Base-by-base conservation (phyloP, 2,113 vertebrate species). In the Neolamprologus modestus region DNA sequence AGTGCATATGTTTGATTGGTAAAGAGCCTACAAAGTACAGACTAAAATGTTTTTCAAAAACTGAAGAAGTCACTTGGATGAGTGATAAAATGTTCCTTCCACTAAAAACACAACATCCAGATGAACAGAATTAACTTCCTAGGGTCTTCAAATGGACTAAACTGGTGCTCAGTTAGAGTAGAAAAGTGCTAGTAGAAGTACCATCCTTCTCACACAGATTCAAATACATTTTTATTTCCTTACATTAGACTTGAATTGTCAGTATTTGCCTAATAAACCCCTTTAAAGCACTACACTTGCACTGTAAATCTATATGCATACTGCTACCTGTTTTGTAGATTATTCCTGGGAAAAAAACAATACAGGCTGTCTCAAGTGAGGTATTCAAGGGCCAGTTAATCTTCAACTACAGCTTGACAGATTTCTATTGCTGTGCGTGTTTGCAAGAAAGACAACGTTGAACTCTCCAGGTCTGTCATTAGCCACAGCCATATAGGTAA, bases 401-500 rank as follows among this genome's bases (percentile, higher is more conserved):
- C 71, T 89, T 21, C 40, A 83, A 86, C 59, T 61, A 83, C 66
- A 89, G 50, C 84, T 50, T 85, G 84, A 82, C 80, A 86, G 82
- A 87, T 66, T 19, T 28, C 3, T 54, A 24, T 61, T 47, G n/a
- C 63, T 66, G 59, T 85, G 63, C 26, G 50, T 57, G 79, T 82
- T 61, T 24, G 24, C 35, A 61, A 21, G 78, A 80, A 81, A 26
- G 78, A 76, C 24, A 55, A 45, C 3, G 37, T 17, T 14, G 19
- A 31, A 63, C 71, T 42, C 42, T 50, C 24, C 55, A 50, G 47
- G 54, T 35, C 63, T 10, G 81, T 79, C 88, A 93, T 93, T 87
- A 91, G 85, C 83, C 83, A 81, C 84, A 84, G 76, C 40, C 83
- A 81, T 50, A 83, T 71, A 16, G 71, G 84, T 47, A 92, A 93